Evolutionary conservation across 2,797 vertebrate species (phyloP).

Genomic region (Schizopygopsis pylzovi): DNA sequence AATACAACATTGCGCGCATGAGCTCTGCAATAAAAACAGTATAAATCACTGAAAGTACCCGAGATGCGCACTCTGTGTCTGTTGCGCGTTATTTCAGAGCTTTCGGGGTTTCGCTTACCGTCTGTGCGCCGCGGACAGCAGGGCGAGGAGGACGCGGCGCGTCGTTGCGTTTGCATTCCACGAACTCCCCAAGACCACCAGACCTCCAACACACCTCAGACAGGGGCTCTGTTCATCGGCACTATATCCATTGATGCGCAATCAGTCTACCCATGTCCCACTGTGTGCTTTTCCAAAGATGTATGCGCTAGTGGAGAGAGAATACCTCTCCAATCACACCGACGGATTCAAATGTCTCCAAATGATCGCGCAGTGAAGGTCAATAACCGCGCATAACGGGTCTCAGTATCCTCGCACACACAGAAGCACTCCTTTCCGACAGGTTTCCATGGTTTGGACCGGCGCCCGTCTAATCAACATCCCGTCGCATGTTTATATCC

Average conservation of each 20-base stretch:
- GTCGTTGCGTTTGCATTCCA: slow-evolving; percentile 75
- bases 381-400: slow-evolving; percentile 5
- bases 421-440: slow-evolving; percentile 1
- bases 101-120: slow-evolving; percentile 66
- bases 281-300: slow-evolving; percentile 11
- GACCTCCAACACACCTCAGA: slow-evolving; percentile 61
- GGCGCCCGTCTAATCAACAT: slow-evolving; percentile 40
- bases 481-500: slow-evolving; percentile 60
- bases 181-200: slow-evolving; percentile 61
- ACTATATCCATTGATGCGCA: slow-evolving; percentile 27
- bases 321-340: slow-evolving; percentile 25
- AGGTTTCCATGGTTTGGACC: slow-evolving; percentile 47
- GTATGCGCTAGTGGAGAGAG: not conserved
- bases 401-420: not conserved
- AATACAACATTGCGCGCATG: not conserved
- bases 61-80: not conserved
- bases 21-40: not conserved
- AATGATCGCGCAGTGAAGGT: not conserved
- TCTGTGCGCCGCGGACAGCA: slow-evolving; percentile 66
- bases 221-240: slow-evolving; percentile 11
- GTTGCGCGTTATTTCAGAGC: not conserved
- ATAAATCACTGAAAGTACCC: not conserved
- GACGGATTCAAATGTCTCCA: slow-evolving; percentile 21
- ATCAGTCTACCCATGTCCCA: slow-evolving; percentile 28
- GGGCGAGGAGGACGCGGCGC: slow-evolving; percentile 67